Evolutionary conservation across 1,140 invertebrate species (phyloP), one percentile per base, ranked within the genome.

Genomic region (Aricia agestis): DNA sequence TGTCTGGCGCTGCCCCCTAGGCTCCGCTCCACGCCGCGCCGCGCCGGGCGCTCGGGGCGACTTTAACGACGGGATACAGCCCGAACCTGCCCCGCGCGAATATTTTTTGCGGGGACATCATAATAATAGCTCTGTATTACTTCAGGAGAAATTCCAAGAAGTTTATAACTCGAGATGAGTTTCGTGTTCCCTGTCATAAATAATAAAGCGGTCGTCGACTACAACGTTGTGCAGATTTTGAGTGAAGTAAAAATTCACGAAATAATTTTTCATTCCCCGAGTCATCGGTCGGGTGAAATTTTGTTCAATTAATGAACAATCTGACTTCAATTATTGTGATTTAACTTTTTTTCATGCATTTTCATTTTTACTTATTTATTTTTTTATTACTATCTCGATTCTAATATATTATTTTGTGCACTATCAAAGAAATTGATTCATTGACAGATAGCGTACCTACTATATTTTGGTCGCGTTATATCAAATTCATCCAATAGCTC

Each of bases 71-170:
- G 59, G 72, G 78, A 80, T 73, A 72, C 76, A 74, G 71, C 73
- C 84, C 79, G 79, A 81, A 82, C 84, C 81, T 76, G 77, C 77
- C 77, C 78, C 81, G 74, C 80, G 72, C 81, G 85, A 89, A 89
- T 87, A 86, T 91, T 91, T 91, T 91, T 91, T 87, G 89, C 82
- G 86, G 87, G 86, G 86, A 91, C 89, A 89, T 91, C 87, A 91
- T 91, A 91, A 91, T 91, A 91, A 91, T 91, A 89, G 89, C 89
- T 88, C 87, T 91, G 87, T 91, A 91, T 90, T 91, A 91, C 89
- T 91, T 90, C 89, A 91, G 87, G 87, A 91, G 86, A 90, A 91
- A 91, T 91, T 91, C 89, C 89, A 91, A 89, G 89, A 91, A 91
- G 87, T 91, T 91, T 91, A 91, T 91, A 91, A 91, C 89, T 91